Percentiles rank a stretch among this genome's conserved stretches.
Conservation (phyloP, 2,113 vertebrate genomes). For the Gallinago jamesoni region DNA sequence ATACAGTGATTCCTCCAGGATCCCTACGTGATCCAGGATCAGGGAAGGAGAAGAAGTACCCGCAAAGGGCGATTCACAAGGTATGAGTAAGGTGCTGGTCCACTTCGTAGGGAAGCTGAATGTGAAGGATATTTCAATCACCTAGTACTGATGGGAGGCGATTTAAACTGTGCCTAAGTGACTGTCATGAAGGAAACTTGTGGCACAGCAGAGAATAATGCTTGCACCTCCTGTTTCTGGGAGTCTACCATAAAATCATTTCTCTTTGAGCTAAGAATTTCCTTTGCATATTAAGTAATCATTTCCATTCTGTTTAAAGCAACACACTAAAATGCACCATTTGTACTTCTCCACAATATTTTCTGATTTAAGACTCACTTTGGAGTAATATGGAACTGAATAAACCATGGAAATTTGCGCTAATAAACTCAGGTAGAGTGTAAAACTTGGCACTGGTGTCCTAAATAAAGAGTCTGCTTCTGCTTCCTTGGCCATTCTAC, state of each 20-base stretch:
- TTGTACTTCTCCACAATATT: constrained; percentile 25
- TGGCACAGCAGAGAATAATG: background rate
- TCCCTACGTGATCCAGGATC: background rate
- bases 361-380: constrained; percentile 56
- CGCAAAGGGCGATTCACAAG: background rate
- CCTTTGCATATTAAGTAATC: constrained; percentile 41
- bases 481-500: background rate
- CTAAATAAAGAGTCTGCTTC: constrained; percentile 7
- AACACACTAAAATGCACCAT: constrained; percentile 31
- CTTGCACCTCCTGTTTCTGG: background rate
- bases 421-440: constrained; percentile 28
- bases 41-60: background rate
- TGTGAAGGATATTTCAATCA: background rate
- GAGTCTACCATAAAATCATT: constrained; percentile 15
- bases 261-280: constrained; percentile 37
- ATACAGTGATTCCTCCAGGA: background rate
- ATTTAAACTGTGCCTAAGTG: background rate
- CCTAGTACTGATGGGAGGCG: background rate
- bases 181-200: background rate
- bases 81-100: background rate
- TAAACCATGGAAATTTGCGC: constrained; percentile 11
- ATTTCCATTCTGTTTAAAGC: constrained; percentile 51
- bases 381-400: constrained; percentile 31
- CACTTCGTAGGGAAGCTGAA: background rate
- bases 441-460: background rate